These are phyloP conservation scores for Drosophila oshimai DNA, from an alignment of 1,140 invertebrate species.

Conservation along the genomic window DNA sequence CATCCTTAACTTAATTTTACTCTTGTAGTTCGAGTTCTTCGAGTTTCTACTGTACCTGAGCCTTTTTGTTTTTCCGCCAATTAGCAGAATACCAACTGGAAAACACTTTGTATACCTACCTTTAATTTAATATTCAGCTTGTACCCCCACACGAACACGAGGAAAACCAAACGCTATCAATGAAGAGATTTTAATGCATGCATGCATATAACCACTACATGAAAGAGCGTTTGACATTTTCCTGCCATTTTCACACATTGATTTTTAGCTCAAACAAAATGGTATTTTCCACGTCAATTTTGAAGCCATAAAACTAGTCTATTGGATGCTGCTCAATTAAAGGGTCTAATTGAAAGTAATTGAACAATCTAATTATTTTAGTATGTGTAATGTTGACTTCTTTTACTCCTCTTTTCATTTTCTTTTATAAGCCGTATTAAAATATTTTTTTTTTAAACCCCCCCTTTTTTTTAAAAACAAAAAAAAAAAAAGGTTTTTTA, in stretches of 20 bases:
- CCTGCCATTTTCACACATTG: not conserved
- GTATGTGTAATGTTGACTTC: not conserved
- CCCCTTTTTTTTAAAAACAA: too few relatives aligned
- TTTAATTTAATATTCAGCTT: not conserved
- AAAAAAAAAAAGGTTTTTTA: too few relatives aligned
- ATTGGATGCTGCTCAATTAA: not conserved
- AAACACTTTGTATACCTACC: not conserved
- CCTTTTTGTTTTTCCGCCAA: not conserved
- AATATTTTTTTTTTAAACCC: too few relatives aligned
- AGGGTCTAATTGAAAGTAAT: not conserved
- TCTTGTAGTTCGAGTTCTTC: too few relatives aligned
- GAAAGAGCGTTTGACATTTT: not conserved
- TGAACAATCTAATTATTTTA: not conserved
- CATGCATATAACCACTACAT: not conserved
- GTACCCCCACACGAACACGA: not conserved
- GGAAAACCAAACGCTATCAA: not conserved
- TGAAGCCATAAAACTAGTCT: not conserved
- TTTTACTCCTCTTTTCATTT: too few relatives aligned
- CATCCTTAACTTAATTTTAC: too few relatives aligned
- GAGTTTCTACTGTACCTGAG: not conserved
- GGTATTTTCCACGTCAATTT: not conserved
- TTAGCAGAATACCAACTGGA: constrained; percentile 2
- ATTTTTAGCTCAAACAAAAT: not conserved
- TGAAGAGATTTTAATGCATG: not conserved
- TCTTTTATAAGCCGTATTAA: too few relatives aligned